Evolutionary conservation across 2,888 invertebrate species (phyloP).

Genomic region (Spatulosminthurus flaviceps): DNA sequence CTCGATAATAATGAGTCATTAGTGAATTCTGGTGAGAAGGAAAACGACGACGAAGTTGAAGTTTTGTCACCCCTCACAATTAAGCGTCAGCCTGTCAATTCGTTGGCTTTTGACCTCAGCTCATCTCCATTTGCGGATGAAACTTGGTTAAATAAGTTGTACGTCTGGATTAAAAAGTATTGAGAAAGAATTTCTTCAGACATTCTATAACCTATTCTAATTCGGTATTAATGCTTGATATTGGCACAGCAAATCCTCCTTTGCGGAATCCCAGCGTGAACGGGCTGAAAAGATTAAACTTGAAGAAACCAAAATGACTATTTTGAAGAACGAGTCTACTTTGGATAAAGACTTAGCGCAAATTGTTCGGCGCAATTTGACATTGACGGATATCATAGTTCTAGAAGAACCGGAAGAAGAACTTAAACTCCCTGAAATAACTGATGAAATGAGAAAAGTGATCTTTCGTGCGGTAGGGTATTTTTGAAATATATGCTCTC

Average conservation of each 20-base stretch:
- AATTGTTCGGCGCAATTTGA: constrained; percentile 66
- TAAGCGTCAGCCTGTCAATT: not conserved
- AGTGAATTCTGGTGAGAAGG: constrained; percentile 23
- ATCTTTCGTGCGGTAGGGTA: constrained; percentile 63
- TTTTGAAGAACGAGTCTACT: constrained; percentile 56
- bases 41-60: constrained; percentile 37
- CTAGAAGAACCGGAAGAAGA: constrained; percentile 68
- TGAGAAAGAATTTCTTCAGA: too few species aligned
- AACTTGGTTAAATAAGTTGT: constrained; percentile 38
- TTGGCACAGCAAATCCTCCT: constrained; percentile 11
- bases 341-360: constrained; percentile 65
- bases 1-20: constrained; percentile 2
- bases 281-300: constrained; percentile 45
- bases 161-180: too few species aligned
- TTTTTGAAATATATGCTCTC: too few species aligned
- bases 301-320: constrained; percentile 47
- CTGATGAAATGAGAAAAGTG: constrained; percentile 73
- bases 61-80: constrained; percentile 11
- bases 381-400: constrained; percentile 67
- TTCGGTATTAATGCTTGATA: too few species aligned
- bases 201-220: too few species aligned
- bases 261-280: constrained; percentile 7
- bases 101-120: constrained; percentile 5
- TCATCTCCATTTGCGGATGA: not conserved
- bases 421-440: constrained; percentile 73